Percentiles rank a stretch among this genome's conserved stretches.
Conservation (phyloP, 1,140 invertebrate species). For the Camponotus vicinus region DNA sequence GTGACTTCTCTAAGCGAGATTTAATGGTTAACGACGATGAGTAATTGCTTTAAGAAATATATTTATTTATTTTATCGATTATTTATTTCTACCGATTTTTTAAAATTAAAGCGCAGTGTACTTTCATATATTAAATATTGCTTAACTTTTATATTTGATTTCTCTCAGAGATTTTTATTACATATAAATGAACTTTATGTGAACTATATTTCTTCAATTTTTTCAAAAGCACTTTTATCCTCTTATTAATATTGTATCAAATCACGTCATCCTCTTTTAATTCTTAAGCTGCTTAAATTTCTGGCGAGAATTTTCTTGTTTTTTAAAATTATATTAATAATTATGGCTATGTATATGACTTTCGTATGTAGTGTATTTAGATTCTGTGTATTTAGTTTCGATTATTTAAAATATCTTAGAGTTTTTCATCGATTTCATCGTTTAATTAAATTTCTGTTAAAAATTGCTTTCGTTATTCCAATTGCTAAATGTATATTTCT, state of each 20-base stretch:
- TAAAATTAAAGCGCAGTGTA: neutral
- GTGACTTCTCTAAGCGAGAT: neutral
- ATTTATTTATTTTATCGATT: neutral
- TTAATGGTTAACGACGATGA: neutral
- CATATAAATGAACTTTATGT: neutral
- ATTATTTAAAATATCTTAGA: neutral
- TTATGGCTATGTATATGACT: neutral
- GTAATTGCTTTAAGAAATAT: neutral
- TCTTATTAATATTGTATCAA: slow-evolving; percentile 20
- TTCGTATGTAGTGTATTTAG: no score
- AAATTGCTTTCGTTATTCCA: neutral
- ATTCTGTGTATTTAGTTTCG: no score
- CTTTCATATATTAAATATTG: neutral
- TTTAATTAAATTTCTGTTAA: neutral
- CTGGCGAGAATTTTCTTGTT: neutral
- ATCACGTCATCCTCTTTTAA: neutral
- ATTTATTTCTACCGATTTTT: neutral
- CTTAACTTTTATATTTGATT: neutral
- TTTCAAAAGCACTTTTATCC: neutral
- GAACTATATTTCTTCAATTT: neutral
- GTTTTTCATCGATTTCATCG: neutral
- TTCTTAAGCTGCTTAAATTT: neutral
- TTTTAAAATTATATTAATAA: neutral
- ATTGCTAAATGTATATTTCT: neutral
- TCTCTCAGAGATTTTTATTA: neutral